A percentile compares a stretch with the other conserved stretches of the same genome.
These are phyloP conservation scores for Epinotia ramella DNA, from an alignment of 2,888 invertebrate genomes.

Conservation along the genomic window DNA sequence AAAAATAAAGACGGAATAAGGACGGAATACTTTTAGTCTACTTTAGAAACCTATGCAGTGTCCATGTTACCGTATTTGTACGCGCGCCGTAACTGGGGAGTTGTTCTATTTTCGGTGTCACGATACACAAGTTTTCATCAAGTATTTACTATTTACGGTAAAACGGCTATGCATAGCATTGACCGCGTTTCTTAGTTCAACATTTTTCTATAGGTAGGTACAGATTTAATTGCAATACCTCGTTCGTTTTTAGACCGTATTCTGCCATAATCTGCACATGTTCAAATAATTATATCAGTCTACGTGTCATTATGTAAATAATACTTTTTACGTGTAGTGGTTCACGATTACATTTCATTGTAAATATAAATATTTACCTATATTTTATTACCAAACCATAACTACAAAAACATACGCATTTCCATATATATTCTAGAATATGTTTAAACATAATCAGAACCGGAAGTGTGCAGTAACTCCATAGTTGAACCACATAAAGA, in stretches of 20 bases:
- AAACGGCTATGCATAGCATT: slow-evolving; percentile 48
- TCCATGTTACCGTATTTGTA: slow-evolving; percentile 35
- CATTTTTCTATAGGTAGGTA: background rate
- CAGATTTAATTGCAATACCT: slow-evolving; percentile 3
- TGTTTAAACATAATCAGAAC: background rate
- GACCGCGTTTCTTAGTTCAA: slow-evolving; percentile 44
- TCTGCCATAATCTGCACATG: background rate
- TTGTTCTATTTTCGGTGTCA: slow-evolving; percentile 59
- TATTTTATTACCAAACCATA: too few species aligned
- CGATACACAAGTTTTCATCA: slow-evolving; percentile 58
- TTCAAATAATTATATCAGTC: background rate
- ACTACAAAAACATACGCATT: background rate
- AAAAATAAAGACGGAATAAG: too few species aligned
- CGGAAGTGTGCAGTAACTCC: slow-evolving; percentile 5
- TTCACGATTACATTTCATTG: background rate
- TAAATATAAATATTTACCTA: too few species aligned
- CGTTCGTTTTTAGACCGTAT: background rate
- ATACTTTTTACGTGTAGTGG: background rate
- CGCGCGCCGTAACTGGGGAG: slow-evolving; percentile 33
- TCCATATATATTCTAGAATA: background rate
- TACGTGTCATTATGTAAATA: background rate
- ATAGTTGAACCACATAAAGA: slow-evolving; percentile 4
- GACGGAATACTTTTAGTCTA: background rate
- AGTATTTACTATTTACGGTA: slow-evolving; percentile 55
- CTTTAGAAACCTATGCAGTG: background rate